A percentile compares a stretch with the other conserved stretches of the same genome.
These are phyloP conservation scores for Gnathonemus echidnorhynchus DNA, from an alignment of 2,113 vertebrate genomes.

Conservation along the genomic window DNA sequence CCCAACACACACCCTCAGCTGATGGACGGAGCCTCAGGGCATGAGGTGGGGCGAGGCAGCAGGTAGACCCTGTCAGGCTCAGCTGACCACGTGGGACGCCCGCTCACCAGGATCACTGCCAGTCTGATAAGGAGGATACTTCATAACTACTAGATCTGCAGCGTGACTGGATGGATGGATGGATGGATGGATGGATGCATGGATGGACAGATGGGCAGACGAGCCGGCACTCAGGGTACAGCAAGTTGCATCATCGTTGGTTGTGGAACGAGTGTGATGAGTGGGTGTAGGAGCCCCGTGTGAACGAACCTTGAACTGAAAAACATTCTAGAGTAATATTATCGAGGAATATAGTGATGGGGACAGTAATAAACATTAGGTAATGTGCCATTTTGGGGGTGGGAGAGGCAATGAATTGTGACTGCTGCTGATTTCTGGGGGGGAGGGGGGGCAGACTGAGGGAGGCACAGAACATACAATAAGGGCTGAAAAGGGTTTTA, in stretches of 20 bases:
- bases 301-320: not conserved
- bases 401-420: not conserved
- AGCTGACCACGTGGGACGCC: not conserved
- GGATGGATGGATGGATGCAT: not conserved
- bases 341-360: slow-evolving; percentile 35
- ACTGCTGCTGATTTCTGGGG: slow-evolving; percentile 9
- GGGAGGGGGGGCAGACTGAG: not conserved
- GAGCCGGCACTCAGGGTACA: not conserved
- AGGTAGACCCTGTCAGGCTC: not conserved
- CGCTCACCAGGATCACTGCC: not conserved
- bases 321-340: slow-evolving; percentile 44
- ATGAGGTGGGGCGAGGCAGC: not conserved
- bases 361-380: slow-evolving; percentile 46
- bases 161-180: not conserved
- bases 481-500: slow-evolving; percentile 14
- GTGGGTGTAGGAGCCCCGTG: not conserved
- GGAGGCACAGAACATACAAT: not conserved
- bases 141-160: not conserved
- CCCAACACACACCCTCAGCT: not conserved
- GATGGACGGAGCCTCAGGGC: not conserved
- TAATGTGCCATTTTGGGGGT: slow-evolving; percentile 11
- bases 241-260: not conserved
- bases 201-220: not conserved
- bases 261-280: not conserved
- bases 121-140: not conserved